Base-by-base conservation (phyloP, 92 coral and sea anemone species). In the Hydrozoanthus gracilis region DNA sequence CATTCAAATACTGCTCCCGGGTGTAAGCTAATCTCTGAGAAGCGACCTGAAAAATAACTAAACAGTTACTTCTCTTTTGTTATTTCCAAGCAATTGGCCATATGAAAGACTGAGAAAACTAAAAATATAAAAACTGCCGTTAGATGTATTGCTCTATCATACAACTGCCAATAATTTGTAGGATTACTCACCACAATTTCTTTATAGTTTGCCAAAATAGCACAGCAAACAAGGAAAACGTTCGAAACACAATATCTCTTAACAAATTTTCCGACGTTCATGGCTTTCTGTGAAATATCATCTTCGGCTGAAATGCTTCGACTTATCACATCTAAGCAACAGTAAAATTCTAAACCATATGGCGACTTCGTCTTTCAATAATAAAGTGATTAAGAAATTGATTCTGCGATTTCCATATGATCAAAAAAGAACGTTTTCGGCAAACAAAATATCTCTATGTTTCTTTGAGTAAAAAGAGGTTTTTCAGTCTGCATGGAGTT, bases 181-280 rank as follows among this genome's bases (percentile, higher is more conserved):
- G 15, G 49, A 60, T 12, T 62, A 80, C 85, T 80, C 74, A 80
- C 85, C 75, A 48, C 73, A 65, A 80, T 20, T 62, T 80, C 48
- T 20, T 17, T 65, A 80, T 45, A 65, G 64, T 35, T 27, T 20
- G 8, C 13, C 14, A 67, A 49, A 49, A 80, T 47, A 18, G 27
- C 60, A 66, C 39, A 60, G 7, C 13, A 58, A 35, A 52, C 44
- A 54, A 52, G 7, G 18, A 76, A 8, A 20, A 52, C 50, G 10
- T 52, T 76, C 49, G 64, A 13, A 62, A 79, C 12, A n/a, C 17
- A 16, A 79, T 8, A 61, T 62, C 56, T 45, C n/a, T 47, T 11
- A 16, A 20, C 46, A 45, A 49, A 51, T 11, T 14, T 65, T 66
- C 56, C 47, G 44, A 46, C 11, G 3, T 18, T 17, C 85, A 64